Base-by-base conservation (phyloP, 2,797 vertebrate genomes). In the Enteromius unitaeniatus region DNA sequence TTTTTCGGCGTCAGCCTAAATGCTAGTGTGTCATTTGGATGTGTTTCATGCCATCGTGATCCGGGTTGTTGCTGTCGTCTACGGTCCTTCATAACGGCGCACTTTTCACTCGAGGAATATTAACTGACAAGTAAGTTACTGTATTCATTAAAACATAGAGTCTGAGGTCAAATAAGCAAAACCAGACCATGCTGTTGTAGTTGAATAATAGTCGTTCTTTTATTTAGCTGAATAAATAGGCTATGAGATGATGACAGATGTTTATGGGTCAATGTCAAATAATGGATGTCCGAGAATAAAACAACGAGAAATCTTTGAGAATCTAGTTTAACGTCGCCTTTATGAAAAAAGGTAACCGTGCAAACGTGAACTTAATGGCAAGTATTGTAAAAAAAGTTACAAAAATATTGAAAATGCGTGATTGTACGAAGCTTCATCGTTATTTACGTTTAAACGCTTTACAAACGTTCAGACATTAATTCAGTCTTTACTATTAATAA, bases 21-120 rank as follows among this genome's bases (percentile, higher is more conserved):
- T 88, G 47, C 47, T 58, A 84, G 72, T 60, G 78, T 75, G 75
- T 70, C 28, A 78, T 51, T 74, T 74, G 87, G 72, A 74, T 83
- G 69, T 62, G 74, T 78, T 70, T 42, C 62, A 31, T 51, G 45
- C 72, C 65, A n/a, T 42, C 26, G 45, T 82, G 70, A 65, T 42
- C 75, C 11, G 23, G 60, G 31, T 28, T 68, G n/a, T 68, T 58
- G 17, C 51, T 65, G 45, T 40, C 79, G 55, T 62, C 53, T 42
- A n/a, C 31, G 51, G 19, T 82, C 55, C 47, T 53, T 53, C 62
- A 21, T 42, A 31, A 77, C 53, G 53, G 68, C 58, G 60, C 31
- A 28, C 28, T 81, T 73, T 47, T 60, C 42, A 67, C 42, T 62
- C 62, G 75, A 62, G 82, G 67, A 84, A 37, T 78, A 70, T 78